Base-by-base conservation (phyloP, 2,888 invertebrate species). In the Zaprionus obscuricornis region DNA sequence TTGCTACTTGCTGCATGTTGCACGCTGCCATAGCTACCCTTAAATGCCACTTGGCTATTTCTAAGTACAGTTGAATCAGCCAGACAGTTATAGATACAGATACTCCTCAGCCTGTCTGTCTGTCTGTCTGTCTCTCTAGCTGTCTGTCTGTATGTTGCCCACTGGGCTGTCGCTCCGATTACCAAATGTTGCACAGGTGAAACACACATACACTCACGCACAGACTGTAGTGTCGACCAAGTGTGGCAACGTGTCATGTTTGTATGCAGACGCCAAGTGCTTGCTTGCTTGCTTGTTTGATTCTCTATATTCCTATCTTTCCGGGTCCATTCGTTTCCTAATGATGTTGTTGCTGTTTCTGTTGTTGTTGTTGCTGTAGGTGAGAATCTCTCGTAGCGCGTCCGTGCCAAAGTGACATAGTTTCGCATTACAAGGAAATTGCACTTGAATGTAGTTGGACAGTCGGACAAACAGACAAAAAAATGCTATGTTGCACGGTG, bases 371-470 rank as follows among this genome's bases (percentile, higher is more conserved):
- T 26, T 34, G 56, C 7, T 17, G 40, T 39, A 22, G 50, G 27
- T 47, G 34, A 17, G 33, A 50, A 43, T 42, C 40, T 59, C 59
- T 45, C 59, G 59, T 34, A 39, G n/a, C 47, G 74, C 67, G 65
- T 72, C 65, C 60, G 65, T 73, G 67, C 62, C 69, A 50, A 85
- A 86, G 83, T 87, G 81, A 74, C 75, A 83, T 70, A 77, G 87
- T 83, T 78, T 87, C 87, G 73, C 65, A 85, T 86, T 87, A 77
- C 87, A 79, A 77, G 85, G 75, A 86, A 85, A 87, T 86, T 82
- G 85, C 87, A 86, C 87, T 87, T 77, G 79, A 87, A 81, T 74
- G 65, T 73, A n/a, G 73, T 57, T 72, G 71, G 66, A 56, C 63
- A 59, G 58, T 42, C 63, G 56, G 40, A 24, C 14, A 7, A 40